These are phyloP conservation scores for Aplochiton taeniatus DNA, from an alignment of 2,797 vertebrate species.

Conservation along the genomic window DNA sequence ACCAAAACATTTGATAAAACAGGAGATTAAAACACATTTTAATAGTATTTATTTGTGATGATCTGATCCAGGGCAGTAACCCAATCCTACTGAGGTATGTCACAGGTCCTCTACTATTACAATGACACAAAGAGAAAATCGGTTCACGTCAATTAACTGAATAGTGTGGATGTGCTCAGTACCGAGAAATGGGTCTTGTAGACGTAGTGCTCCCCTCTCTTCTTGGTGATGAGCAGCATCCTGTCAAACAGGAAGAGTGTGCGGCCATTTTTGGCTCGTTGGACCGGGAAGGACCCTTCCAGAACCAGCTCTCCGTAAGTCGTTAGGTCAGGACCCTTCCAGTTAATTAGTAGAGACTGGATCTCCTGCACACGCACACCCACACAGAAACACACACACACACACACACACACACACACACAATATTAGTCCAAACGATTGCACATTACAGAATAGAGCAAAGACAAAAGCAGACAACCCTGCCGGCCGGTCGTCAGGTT, in stretches of 20 bases:
- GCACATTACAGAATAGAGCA: constrained; percentile 10
- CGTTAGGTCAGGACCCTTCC: constrained; percentile 94
- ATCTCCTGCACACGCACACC: constrained; percentile 80
- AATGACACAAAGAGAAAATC: too few relatives aligned
- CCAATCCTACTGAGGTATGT: too few relatives aligned
- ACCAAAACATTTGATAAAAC: too few relatives aligned
- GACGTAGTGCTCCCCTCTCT: constrained; percentile 90
- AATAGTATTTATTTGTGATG: too few relatives aligned
- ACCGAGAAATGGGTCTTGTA: constrained; percentile 94
- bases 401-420: constrained; percentile 25
- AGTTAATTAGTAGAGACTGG: constrained; percentile 94
- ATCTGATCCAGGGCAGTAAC: not conserved
- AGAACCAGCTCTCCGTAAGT: constrained; percentile 92
- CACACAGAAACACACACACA: constrained; percentile 12
- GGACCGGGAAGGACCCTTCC: constrained; percentile 91
- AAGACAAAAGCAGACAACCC: too few relatives aligned
- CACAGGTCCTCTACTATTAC: too few relatives aligned
- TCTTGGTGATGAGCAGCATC: constrained; percentile 92
- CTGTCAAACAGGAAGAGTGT: constrained; percentile 95
- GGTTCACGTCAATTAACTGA: too few relatives aligned
- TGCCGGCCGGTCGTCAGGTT: too few relatives aligned
- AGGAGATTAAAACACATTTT: too few relatives aligned
- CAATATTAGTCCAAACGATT: constrained; percentile 8
- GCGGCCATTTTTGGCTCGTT: constrained; percentile 89
- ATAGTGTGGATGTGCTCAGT: constrained; percentile 11